These are phyloP conservation scores for Agonopterix subpropinquella DNA, from an alignment of 2,888 invertebrate genomes.

Conservation along the genomic window DNA sequence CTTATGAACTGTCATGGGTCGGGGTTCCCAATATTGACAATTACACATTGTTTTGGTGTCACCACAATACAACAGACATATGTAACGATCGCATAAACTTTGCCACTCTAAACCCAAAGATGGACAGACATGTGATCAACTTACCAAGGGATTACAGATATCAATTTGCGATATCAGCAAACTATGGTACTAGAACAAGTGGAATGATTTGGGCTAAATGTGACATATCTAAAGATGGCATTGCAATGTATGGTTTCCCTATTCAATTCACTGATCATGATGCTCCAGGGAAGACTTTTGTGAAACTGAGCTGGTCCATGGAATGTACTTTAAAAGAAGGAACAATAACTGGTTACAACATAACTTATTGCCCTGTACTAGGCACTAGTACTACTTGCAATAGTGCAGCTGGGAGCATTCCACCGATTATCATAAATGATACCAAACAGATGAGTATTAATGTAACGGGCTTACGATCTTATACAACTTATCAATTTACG, in stretches of 20 bases:
- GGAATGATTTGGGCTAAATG: conserved; percentile 92
- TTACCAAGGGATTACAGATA: conserved; percentile 76
- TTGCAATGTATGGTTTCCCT: conserved; percentile 74
- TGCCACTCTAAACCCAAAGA: conserved; percentile 44
- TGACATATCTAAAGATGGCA: conserved; percentile 62
- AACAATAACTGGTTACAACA: conserved; percentile 82
- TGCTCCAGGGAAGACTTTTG: conserved; percentile 51
- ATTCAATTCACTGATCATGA: conserved; percentile 45
- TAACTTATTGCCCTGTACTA: conserved; percentile 82
- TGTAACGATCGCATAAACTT: conserved; percentile 74
- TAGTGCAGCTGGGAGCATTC: conserved; percentile 42
- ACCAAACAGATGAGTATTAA: conserved; percentile 69
- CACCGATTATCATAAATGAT: conserved; percentile 51
- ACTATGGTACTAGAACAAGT: conserved; percentile 80
- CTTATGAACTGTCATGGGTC: conserved; percentile 86
- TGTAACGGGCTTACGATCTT: conserved; percentile 81
- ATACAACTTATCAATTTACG: conserved; percentile 82
- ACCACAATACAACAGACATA: conserved; percentile 53
- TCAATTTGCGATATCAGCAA: conserved; percentile 89
- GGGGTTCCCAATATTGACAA: conserved; percentile 73
- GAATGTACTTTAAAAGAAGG: conserved; percentile 84
- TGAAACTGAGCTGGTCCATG: conserved; percentile 82
- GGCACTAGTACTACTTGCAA: conserved; percentile 74
- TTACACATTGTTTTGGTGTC: conserved; percentile 90
- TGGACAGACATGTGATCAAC: conserved; percentile 74